Base-by-base conservation (phyloP, 1,140 invertebrate genomes). In the Psix sp. region DNA sequence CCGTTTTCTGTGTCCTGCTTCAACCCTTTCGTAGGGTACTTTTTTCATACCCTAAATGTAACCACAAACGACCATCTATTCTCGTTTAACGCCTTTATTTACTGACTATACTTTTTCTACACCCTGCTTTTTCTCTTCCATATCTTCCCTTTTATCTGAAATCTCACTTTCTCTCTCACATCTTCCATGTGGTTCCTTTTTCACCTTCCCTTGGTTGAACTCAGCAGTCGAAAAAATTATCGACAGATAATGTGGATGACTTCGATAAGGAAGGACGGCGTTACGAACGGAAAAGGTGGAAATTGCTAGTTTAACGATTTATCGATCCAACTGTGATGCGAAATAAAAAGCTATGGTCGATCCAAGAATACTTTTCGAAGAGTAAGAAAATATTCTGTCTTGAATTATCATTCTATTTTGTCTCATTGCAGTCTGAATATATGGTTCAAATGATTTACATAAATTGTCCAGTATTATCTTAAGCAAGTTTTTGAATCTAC, bases 31-130 rank as follows among this genome's bases (percentile, higher is more conserved):
- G 42, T 49, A 74, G 48, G 46, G 54, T 56, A 40, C 54, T 75
- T 80, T 78, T 70, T 71, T 80, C 59, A 59, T 52, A 38, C 66
- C 66, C 66, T 74, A 80, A 81, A 83, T 82, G 81, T 78, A 70
- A 70, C 76, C 78, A 72, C 76, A 74, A 77, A 80, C 78, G 77
- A 79, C 80, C 83, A 84, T 84, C 80, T 75, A 84, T 85, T 85
- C 81, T 84, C 80, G 83, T 83, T 85, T 82, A 85, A 82, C 82
- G 82, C 82, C 78, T 84, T 82, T 84, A 85, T 85, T 83, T 85
- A 85, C 82, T 77, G 60, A 66, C 65, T 49, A 24, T 54, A 59
- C 56, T 76, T 71, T 76, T 75, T 70, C 73, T 62, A 60, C 59
- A 51, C 65, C 52, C 52, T 57, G 57, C 67, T 49, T 52, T 63